Evolutionary conservation across 2,113 vertebrate genomes (phyloP).

Genomic region (Tragelaphus buxtoni): DNA sequence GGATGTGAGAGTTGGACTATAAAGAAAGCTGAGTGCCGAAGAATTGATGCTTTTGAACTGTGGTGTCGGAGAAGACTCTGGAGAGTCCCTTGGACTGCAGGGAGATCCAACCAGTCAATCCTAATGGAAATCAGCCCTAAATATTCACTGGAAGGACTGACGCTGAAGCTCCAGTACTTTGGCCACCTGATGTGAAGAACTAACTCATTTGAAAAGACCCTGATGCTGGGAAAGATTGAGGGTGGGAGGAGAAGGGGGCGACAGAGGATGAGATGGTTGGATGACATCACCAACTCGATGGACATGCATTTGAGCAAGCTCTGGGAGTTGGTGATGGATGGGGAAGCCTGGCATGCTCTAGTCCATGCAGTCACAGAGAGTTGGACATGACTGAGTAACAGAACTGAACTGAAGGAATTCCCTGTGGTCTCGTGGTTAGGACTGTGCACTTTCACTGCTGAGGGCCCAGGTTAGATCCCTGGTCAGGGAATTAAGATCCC

Average conservation of each 20-base stretch:
- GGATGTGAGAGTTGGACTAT: neutral
- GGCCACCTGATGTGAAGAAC: neutral
- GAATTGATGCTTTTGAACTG: neutral
- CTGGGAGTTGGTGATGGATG: neutral
- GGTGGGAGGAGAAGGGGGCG: neutral
- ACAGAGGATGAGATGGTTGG: neutral
- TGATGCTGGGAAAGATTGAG: neutral
- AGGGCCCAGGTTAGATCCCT: neutral
- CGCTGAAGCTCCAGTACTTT: neutral
- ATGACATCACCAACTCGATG: neutral
- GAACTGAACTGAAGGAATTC: neutral
- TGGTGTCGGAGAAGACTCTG: neutral
- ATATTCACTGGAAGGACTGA: neutral
- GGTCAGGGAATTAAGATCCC: neutral
- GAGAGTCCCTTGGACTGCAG: neutral
- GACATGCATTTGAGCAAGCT: neutral
- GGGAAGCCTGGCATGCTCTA: neutral
- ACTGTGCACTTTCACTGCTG: neutral
- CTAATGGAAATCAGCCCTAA: neutral
- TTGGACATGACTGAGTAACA: neutral
- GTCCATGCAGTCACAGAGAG: neutral
- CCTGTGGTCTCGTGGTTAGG: neutral
- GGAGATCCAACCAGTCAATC: neutral
- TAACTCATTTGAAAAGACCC: neutral
- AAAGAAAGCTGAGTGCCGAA: accelerated